Percentiles rank a stretch among this genome's conserved stretches.
Conservation (phyloP, 2,888 invertebrate genomes). For the Acronicta leporina region DNA sequence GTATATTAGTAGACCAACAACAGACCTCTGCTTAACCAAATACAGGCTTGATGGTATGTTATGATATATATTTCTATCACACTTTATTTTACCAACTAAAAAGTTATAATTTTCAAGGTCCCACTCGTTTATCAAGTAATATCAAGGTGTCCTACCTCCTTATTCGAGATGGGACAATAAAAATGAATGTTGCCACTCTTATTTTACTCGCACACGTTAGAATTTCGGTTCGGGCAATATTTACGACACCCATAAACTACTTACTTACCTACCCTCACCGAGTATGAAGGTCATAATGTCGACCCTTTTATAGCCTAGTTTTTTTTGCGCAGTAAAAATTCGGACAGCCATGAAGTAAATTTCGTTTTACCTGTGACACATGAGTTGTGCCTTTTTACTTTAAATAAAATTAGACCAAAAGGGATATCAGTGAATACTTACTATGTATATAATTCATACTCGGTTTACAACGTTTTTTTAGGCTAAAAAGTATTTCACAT, state of each 20-base stretch:
- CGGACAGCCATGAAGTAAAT: slow-evolving; percentile 22
- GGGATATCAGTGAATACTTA: no score
- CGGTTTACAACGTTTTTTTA: no score
- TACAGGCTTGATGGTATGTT: no score
- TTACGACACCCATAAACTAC: slow-evolving; percentile 55
- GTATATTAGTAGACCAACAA: no score
- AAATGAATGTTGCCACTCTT: slow-evolving; percentile 35
- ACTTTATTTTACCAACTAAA: no score
- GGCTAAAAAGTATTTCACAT: no score
- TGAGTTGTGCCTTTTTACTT: neutral
- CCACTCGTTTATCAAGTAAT: no score
- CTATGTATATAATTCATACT: no score
- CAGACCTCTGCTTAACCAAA: no score
- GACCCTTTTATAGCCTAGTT: slow-evolving; percentile 38
- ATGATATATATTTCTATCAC: no score
- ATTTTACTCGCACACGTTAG: slow-evolving; percentile 37
- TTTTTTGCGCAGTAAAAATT: slow-evolving; percentile 39
- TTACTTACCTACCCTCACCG: slow-evolving; percentile 33
- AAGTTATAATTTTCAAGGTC: no score
- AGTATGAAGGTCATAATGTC: slow-evolving; percentile 45
- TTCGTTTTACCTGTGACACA: slow-evolving; percentile 16
- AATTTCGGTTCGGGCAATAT: slow-evolving; percentile 39
- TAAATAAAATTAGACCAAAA: no score
- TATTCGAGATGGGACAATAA: slow-evolving; percentile 19
- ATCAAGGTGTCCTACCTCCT: neutral